These are phyloP conservation scores for Tetramorium alpestre DNA, from an alignment of 1,140 invertebrate species.

Conservation along the genomic window DNA sequence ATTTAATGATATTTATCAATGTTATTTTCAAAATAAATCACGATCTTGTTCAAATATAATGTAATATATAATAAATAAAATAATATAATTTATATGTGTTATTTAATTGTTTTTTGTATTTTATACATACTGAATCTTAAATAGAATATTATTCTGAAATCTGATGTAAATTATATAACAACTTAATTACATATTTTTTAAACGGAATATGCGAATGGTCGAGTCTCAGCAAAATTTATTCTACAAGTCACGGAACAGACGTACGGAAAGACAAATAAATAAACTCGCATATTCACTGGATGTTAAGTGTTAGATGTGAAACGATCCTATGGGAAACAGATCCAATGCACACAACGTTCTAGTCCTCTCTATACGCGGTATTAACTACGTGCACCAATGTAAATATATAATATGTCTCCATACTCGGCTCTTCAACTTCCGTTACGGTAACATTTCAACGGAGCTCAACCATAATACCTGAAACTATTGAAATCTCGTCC, in stretches of 20 bases:
- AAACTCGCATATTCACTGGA: slow-evolving; percentile 11
- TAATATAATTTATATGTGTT: not conserved
- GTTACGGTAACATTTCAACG: slow-evolving; percentile 39
- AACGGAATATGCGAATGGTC: not conserved
- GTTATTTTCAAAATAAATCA: not conserved
- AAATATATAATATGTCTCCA: slow-evolving; percentile 42
- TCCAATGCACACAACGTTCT: slow-evolving; percentile 3
- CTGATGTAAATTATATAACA: not conserved
- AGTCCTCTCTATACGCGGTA: not conserved
- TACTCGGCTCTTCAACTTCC: not conserved
- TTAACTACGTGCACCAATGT: slow-evolving; percentile 31
- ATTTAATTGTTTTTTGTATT: not conserved
- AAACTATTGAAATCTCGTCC: slow-evolving; percentile 48
- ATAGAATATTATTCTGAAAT: not conserved
- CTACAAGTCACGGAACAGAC: not conserved
- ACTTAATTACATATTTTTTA: not conserved
- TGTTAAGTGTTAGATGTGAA: slow-evolving; percentile 28
- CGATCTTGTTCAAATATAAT: not conserved
- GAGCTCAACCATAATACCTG: slow-evolving; percentile 37
- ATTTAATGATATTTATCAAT: not conserved
- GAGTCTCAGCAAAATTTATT: not conserved
- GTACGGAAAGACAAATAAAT: slow-evolving; percentile 7
- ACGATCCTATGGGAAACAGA: not conserved
- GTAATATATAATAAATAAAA: not conserved
- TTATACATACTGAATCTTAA: not conserved